Evolutionary conservation across 2,797 vertebrate species (phyloP), one percentile per base, ranked within the genome.

Genomic region (Spinus olivaceus): DNA sequence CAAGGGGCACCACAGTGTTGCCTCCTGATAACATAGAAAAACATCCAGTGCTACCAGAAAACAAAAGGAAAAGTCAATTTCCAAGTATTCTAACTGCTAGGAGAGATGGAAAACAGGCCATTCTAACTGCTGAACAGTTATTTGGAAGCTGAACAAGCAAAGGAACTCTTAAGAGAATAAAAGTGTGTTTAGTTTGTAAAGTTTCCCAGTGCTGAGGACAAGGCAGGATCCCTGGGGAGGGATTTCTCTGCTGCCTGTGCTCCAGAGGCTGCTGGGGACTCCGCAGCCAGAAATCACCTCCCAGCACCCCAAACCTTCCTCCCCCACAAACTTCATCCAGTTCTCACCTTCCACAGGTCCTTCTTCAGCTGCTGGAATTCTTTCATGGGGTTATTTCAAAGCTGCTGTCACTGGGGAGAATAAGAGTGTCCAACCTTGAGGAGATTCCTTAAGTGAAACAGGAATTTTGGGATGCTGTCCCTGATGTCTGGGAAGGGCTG

Each of bases 131-230:
- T 64, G 14, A 80, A 1, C 46, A 23, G 46, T 44, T 47, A 14
- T 8, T 3, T 10, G 44, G 70, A 67, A 19, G n/a, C 66, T 8
- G 47, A 81, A 57, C 25, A 49, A 70, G 80, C 44, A 44, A 53
- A 73, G 30, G 27, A 65, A 64, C 82, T 69, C 85, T 44, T 33
- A 3, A 7, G 61, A 59, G 65, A 60, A 49, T 66, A 20, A n/a
- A 65, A 47, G 15, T 5, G 27, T 73, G 17, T 25, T 59, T 28
- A 22, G 73, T 39, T 78, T 89, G 66, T 63, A 10, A 69, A 80
- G 78, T 59, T 93, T 79, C 78, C 92, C 80, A 64, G 73, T 33
- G 78, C 73, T 28, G 59, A 70, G 81, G 74, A 89, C 67, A 82
- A 84, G 73, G 24, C 51, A 37, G n/a, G 41, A 7, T 66, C 56